Conservation (phyloP, 2,113 vertebrate genomes). For the Rhynchomys soricoides region DNA sequence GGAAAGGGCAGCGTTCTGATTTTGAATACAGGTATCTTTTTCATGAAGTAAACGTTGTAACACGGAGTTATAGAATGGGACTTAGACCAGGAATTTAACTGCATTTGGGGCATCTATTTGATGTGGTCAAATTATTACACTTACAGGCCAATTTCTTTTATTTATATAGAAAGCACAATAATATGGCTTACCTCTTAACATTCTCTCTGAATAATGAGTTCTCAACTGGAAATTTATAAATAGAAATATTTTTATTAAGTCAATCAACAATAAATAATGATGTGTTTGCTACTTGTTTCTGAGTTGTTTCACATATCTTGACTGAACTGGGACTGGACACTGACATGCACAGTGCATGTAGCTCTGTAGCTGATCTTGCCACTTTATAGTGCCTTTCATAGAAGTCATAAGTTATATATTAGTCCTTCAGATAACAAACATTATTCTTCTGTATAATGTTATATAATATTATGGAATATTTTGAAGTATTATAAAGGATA, state of each 20-base stretch:
- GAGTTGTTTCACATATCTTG: neutral
- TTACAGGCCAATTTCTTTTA: neutral
- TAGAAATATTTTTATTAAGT: neutral
- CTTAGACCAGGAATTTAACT: neutral
- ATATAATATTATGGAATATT: neutral
- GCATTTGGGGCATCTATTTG: fast-evolving
- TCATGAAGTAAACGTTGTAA: neutral
- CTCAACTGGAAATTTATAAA: neutral
- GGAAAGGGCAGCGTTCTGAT: neutral
- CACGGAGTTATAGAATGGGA: neutral
- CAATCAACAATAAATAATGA: neutral
- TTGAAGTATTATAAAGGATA: neutral
- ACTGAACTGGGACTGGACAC: neutral
- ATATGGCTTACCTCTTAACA: neutral
- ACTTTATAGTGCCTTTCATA: neutral
- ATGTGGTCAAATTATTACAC: neutral
- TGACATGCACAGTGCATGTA: fast-evolving
- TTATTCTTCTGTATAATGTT: neutral
- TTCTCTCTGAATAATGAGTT: neutral
- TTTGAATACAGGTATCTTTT: neutral
- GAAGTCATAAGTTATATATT: neutral
- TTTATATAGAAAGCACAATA: neutral
- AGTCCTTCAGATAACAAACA: neutral
- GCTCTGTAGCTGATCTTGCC: fast-evolving
- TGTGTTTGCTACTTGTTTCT: neutral